Evolutionary conservation across 2,888 invertebrate genomes (phyloP).

Genomic region (Meiosimyza decipiens): DNA sequence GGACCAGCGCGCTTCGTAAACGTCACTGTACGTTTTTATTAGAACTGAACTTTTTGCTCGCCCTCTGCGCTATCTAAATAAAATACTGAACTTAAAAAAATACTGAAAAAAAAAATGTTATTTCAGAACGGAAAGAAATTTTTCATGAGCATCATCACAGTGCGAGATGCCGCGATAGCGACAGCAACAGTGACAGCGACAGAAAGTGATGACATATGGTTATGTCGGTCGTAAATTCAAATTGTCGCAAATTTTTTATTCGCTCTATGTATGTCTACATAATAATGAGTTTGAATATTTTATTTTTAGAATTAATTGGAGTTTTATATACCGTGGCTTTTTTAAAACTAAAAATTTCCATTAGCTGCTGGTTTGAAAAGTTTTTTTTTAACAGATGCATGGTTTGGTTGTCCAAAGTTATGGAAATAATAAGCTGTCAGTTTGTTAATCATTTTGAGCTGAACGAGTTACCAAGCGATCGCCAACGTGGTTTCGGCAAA

Average conservation of each 20-base stretch:
- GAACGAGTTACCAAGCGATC: too few species aligned
- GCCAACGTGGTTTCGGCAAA: too few species aligned
- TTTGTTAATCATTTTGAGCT: too few species aligned
- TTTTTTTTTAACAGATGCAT: too few species aligned
- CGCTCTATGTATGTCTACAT: slow-evolving; percentile 1
- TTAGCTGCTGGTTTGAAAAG: too few species aligned
- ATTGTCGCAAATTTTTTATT: slow-evolving; percentile 13
- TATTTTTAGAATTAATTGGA: slow-evolving; percentile 9
- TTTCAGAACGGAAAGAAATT: slow-evolving; percentile 27
- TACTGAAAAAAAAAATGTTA: slow-evolving; percentile 20
- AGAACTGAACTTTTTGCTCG: slow-evolving; percentile 5
- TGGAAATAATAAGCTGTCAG: too few species aligned
- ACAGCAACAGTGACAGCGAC: slow-evolving; percentile 9
- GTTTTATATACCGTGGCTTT: too few species aligned
- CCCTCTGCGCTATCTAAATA: slow-evolving; percentile 1
- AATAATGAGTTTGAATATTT: slow-evolving; percentile 24
- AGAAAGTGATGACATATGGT: slow-evolving; percentile 24
- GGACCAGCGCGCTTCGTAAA: too few species aligned
- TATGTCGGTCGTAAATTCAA: slow-evolving; percentile 29
- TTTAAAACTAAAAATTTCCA: too few species aligned
- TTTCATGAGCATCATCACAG: slow-evolving; percentile 18
- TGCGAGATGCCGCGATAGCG: neutral
- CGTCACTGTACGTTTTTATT: slow-evolving; percentile 16
- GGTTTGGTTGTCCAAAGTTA: too few species aligned
- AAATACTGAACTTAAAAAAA: slow-evolving; percentile 8